These are phyloP conservation scores for Channa striata DNA, from an alignment of 2,797 vertebrate genomes.

Conservation along the genomic window DNA sequence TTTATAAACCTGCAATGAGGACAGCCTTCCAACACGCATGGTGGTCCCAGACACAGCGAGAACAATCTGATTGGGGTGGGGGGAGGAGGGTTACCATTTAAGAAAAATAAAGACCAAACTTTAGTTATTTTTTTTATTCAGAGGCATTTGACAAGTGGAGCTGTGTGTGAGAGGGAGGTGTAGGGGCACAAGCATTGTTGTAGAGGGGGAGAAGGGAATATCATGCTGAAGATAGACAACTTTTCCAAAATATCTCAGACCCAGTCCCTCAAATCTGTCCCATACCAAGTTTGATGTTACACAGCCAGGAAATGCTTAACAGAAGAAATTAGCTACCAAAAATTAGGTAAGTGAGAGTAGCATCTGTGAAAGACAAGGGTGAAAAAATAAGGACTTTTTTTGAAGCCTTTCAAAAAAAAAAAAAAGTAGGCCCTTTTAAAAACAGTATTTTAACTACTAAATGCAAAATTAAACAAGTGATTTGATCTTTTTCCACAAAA, in stretches of 20 bases:
- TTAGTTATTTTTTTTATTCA: constrained; percentile 87
- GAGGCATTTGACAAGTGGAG: constrained; percentile 98
- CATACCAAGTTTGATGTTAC: constrained; percentile 90
- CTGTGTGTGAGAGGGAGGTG: constrained; percentile 89
- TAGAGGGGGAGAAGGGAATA: constrained; percentile 87
- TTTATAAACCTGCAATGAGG: not conserved
- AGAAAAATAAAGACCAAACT: constrained; percentile 70
- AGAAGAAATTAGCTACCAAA: constrained; percentile 88
- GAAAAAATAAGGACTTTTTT: constrained; percentile 68
- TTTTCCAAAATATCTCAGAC: constrained; percentile 79
- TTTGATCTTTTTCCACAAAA: constrained; percentile 84
- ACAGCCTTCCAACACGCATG: not conserved
- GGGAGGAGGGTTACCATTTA: no score
- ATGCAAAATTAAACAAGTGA: constrained; percentile 82
- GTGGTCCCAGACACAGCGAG: not conserved
- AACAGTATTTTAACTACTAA: constrained; percentile 70
- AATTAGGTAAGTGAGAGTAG: constrained; percentile 86
- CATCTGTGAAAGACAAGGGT: constrained; percentile 84
- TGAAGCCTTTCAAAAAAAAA: constrained; percentile 83
- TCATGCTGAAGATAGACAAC: constrained; percentile 91
- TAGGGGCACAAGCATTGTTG: constrained; percentile 91
- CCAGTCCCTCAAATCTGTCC: constrained; percentile 90
- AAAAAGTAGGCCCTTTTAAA: constrained; percentile 77
- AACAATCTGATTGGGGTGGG: not conserved
- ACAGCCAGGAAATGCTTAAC: constrained; percentile 90